These are phyloP conservation scores for Sialis lutaria DNA, from an alignment of 2,888 invertebrate species.

Conservation along the genomic window DNA sequence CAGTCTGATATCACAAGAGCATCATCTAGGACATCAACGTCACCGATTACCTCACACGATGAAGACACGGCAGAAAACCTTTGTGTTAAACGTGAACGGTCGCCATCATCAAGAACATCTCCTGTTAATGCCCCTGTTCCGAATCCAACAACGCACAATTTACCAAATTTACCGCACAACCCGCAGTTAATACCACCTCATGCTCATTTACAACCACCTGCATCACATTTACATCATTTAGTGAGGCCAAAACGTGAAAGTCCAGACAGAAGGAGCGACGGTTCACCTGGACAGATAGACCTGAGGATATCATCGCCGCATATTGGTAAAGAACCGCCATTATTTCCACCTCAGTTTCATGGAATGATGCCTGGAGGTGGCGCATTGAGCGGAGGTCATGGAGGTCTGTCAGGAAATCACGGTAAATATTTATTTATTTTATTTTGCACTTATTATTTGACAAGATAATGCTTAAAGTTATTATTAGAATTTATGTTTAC, in stretches of 20 bases:
- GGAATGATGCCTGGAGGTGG: no score
- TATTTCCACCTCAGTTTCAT: no score
- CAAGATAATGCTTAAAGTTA: no score
- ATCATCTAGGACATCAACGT: conserved; percentile 18
- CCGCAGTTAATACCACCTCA: conserved; percentile 9
- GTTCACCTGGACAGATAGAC: not conserved
- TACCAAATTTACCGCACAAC: conserved; percentile 16
- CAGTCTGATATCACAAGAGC: conserved; percentile 8
- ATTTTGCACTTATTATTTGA: no score
- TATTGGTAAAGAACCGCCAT: no score
- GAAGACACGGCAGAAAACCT: conserved; percentile 37
- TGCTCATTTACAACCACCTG: not conserved
- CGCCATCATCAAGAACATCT: conserved; percentile 3
- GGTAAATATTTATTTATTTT: no score
- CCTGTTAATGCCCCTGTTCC: conserved; percentile 22
- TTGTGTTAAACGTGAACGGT: conserved; percentile 33
- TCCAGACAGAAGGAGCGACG: not conserved
- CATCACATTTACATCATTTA: not conserved
- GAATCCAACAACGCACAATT: conserved; percentile 31
- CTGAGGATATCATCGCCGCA: not conserved
- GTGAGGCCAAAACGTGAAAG: not conserved
- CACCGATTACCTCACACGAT: conserved; percentile 27
- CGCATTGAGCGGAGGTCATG: no score
- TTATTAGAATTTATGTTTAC: no score
- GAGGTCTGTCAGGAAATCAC: no score